Conservation (phyloP, 2,113 vertebrate species). For the Festucalex cinctus region DNA sequence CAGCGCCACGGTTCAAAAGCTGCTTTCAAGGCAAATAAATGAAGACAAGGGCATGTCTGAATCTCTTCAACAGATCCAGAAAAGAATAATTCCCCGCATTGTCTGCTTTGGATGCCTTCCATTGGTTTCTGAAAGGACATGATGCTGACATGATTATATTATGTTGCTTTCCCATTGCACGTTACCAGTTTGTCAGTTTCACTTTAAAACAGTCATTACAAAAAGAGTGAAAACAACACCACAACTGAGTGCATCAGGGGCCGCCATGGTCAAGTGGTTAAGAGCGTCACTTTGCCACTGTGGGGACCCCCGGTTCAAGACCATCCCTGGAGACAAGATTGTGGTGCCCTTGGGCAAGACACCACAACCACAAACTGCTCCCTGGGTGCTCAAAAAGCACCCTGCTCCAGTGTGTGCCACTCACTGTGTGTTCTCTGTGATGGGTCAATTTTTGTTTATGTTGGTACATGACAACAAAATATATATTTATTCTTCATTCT, state of each 20-base stretch:
- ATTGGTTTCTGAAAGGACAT: constrained; percentile 30
- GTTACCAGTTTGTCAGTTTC: background rate
- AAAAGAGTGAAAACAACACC: background rate
- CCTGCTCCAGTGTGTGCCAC: too few species aligned
- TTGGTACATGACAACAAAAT: too few species aligned
- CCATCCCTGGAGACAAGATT: too few species aligned
- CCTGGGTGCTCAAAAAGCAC: too few species aligned
- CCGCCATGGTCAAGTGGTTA: too few species aligned
- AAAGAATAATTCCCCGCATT: constrained; percentile 11
- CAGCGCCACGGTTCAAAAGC: constrained; percentile 25
- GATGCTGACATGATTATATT: background rate
- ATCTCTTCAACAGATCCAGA: constrained; percentile 12
- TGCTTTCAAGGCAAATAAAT: constrained; percentile 20
- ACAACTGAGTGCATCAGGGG: background rate
- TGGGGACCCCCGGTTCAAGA: too few species aligned
- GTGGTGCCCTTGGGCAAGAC: too few species aligned
- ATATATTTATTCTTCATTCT: too few species aligned
- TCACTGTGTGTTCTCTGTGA: too few species aligned
- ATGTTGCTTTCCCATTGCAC: background rate
- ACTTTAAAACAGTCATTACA: background rate
- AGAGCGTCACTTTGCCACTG: too few species aligned
- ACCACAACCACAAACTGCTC: too few species aligned
- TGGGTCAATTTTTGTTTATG: too few species aligned
- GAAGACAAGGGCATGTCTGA: constrained; percentile 15
- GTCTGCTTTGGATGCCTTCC: constrained; percentile 24